Conservation (phyloP, 2,797 vertebrate genomes). For the Pangasius djambal region DNA sequence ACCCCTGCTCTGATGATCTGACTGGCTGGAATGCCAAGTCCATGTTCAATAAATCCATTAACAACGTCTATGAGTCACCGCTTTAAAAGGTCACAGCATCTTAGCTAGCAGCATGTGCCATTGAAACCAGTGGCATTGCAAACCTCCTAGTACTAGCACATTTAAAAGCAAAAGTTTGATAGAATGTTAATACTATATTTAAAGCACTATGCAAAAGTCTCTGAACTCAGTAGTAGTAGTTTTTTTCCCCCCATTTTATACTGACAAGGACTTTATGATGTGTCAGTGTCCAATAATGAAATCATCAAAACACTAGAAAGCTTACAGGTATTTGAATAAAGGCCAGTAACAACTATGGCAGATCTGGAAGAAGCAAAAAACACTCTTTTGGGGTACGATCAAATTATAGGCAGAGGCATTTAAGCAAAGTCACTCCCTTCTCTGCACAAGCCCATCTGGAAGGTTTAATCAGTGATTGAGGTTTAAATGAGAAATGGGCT, state of each 20-base stretch:
- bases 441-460: slow-evolving; percentile 20
- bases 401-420: slow-evolving; percentile 33
- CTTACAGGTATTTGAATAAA: slow-evolving; percentile 27
- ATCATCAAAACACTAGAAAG: slow-evolving; percentile 24
- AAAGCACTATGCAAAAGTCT: background rate
- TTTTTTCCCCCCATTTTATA: background rate
- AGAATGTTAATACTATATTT: background rate
- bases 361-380: slow-evolving; percentile 8
- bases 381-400: background rate
- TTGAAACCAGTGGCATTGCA: background rate
- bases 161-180: background rate
- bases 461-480: slow-evolving; percentile 33
- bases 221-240: background rate
- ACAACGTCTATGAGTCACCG: slow-evolving; percentile 40
- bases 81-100: slow-evolving; percentile 51
- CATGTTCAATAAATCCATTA: slow-evolving; percentile 59
- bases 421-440: slow-evolving; percentile 17
- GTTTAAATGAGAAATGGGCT: slow-evolving; percentile 44
- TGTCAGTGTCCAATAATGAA: slow-evolving; percentile 20
- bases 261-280: background rate
- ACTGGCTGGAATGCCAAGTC: slow-evolving; percentile 43
- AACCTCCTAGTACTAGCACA: slow-evolving; percentile 1
- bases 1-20: slow-evolving; percentile 49
- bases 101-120: slow-evolving; percentile 19
- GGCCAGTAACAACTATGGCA: slow-evolving; percentile 13